Evolutionary conservation across 2,888 invertebrate species (phyloP), one percentile per base, ranked within the genome.

Genomic region (Sabatieria punctata): DNA sequence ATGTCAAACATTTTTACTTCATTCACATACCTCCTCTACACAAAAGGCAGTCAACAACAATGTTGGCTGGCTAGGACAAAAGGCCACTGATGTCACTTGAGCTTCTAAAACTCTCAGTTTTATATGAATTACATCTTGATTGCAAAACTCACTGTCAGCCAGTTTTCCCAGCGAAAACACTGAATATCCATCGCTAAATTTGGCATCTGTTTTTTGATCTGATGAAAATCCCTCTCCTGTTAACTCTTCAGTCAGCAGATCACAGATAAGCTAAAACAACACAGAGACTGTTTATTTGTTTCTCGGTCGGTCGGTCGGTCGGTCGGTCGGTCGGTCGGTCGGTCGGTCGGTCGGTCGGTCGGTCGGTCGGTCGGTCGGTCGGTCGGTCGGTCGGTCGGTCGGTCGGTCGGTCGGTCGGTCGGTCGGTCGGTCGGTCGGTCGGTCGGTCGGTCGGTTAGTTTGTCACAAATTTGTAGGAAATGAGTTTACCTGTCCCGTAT

Each of bases 401-500:
- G n/a, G n/a, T n/a, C n/a, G n/a, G n/a, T n/a, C n/a, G n/a, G n/a
- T n/a, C n/a, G n/a, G n/a, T n/a, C n/a, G n/a, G n/a, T n/a, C n/a
- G n/a, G n/a, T n/a, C n/a, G n/a, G n/a, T n/a, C n/a, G n/a, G n/a
- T n/a, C n/a, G n/a, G n/a, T n/a, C n/a, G n/a, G n/a, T n/a, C n/a
- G n/a, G n/a, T n/a, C n/a, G n/a, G n/a, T n/a, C n/a, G n/a, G n/a
- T n/a, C n/a, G n/a, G n/a, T n/a, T n/a, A n/a, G n/a, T n/a, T n/a
- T n/a, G n/a, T n/a, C n/a, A n/a, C n/a, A n/a, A n/a, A n/a, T n/a
- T n/a, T n/a, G n/a, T n/a, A n/a, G n/a, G n/a, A n/a, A n/a, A n/a
- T n/a, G n/a, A n/a, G n/a, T n/a, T n/a, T 30, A 30, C 30, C 55
- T 30, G 8, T 8, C 30, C 30, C 8, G 30, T 15, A 30, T 30